These are phyloP conservation scores for Craseonycteris thonglongyai DNA, from an alignment of 2,113 vertebrate species.

Conservation along the genomic window DNA sequence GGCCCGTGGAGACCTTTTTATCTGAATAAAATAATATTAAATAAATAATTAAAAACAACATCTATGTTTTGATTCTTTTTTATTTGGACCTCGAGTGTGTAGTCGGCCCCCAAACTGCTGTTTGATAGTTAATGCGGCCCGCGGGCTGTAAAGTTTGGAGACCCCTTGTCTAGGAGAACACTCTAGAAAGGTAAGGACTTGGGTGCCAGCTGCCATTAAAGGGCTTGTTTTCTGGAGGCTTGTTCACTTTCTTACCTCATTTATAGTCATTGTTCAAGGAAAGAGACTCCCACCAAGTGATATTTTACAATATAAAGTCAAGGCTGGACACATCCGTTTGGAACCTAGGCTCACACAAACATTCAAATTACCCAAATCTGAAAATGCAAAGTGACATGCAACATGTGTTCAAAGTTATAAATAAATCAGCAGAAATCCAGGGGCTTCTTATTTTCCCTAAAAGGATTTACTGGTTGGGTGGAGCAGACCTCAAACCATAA, in stretches of 20 bases:
- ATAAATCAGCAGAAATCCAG: slow-evolving; percentile 22
- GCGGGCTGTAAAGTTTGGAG: no score
- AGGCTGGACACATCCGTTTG: not conserved
- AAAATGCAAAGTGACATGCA: slow-evolving; percentile 7
- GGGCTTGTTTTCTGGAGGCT: not conserved
- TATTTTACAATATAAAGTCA: not conserved
- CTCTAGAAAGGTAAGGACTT: not conserved
- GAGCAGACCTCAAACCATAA: not conserved
- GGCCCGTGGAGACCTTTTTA: no score
- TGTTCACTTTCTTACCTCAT: not conserved
- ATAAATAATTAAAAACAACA: no score
- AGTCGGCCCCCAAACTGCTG: no score
- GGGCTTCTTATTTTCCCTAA: slow-evolving; percentile 12
- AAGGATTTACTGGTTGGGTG: slow-evolving; percentile 26
- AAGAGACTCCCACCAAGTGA: not conserved
- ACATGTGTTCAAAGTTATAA: slow-evolving; percentile 15
- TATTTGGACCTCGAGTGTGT: no score
- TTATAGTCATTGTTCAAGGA: not conserved
- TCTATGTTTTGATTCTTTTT: no score
- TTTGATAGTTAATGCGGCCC: no score
- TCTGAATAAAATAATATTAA: no score
- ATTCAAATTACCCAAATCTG: not conserved
- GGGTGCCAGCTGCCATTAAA: not conserved
- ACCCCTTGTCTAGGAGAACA: no score
- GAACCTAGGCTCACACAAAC: not conserved